phyloP scores from a whole-genome alignment of 2,888 invertebrate genomes.

The Andrena minutula region DNA sequence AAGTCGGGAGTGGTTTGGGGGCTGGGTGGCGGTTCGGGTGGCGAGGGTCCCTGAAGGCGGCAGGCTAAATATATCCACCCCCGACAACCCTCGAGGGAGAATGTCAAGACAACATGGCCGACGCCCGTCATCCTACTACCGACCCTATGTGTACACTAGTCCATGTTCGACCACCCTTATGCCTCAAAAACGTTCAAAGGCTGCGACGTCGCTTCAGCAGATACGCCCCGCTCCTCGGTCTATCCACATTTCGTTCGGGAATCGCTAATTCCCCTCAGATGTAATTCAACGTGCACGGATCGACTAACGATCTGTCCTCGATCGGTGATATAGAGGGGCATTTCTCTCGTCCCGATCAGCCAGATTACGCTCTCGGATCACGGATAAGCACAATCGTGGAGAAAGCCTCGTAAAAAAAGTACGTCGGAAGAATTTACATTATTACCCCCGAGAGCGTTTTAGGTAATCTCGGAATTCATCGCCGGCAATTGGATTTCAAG shows the following conservation, averaged over 20 bases:
- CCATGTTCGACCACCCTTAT: conserved; percentile 75
- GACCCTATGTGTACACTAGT: conserved; percentile 80
- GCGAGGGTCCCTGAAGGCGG: conserved; percentile 83
- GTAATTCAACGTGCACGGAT: conserved; percentile 6
- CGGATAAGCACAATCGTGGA: conserved; percentile 65
- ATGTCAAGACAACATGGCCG: conserved; percentile 85
- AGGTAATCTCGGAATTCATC: conserved; percentile 68
- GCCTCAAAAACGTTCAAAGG: conserved; percentile 77
- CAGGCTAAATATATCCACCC: conserved; percentile 85
- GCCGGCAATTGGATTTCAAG: conserved; percentile 67
- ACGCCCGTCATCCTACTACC: conserved; percentile 83
- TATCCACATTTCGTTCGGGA: conserved; percentile 16
- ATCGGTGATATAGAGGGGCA: background rate
- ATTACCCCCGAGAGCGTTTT: conserved; percentile 67
- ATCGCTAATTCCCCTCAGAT: conserved; percentile 1
- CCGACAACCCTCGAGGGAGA: conserved; percentile 82
- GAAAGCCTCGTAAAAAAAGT: conserved; percentile 64
- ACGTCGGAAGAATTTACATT: conserved; percentile 68
- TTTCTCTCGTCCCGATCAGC: conserved; percentile 31
- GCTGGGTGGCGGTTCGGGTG: conserved; percentile 76
- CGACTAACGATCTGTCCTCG: conserved; percentile 20
- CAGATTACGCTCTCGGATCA: conserved; percentile 66
- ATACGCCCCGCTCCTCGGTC: conserved; percentile 19
- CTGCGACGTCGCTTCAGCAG: conserved; percentile 44
- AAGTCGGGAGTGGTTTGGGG: conserved; percentile 82